These are phyloP conservation scores for Hypomesus transpacificus DNA, from an alignment of 2,113 vertebrate species.

Conservation along the genomic window DNA sequence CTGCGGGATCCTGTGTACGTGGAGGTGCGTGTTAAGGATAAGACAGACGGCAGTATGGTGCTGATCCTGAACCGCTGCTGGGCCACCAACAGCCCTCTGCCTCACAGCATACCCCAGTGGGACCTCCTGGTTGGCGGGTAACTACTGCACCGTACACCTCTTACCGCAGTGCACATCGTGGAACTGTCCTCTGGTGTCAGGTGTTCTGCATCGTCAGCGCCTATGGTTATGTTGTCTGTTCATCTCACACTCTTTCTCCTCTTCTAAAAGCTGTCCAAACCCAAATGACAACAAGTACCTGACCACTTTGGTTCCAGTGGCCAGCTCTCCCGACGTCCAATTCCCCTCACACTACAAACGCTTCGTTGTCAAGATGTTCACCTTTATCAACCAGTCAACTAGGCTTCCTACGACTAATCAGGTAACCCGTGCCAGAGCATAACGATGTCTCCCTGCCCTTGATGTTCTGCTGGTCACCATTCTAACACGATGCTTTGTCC, in stretches of 20 bases:
- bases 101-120: constrained; percentile 65
- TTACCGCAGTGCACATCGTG: not conserved
- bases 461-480: not conserved
- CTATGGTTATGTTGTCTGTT: no score
- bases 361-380: constrained; percentile 70
- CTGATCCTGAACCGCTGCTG: constrained; percentile 79
- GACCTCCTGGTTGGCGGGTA: constrained; percentile 76
- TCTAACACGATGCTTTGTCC: not conserved
- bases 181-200: not conserved
- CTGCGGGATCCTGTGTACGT: constrained; percentile 74
- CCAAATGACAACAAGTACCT: constrained; percentile 50
- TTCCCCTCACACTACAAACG: constrained; percentile 54
- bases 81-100: constrained; percentile 60
- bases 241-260: not conserved
- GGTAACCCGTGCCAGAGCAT: constrained; percentile 33
- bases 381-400: constrained; percentile 45
- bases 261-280: constrained; percentile 56
- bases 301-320: constrained; percentile 44
- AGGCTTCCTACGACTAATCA: constrained; percentile 37
- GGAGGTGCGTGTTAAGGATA: constrained; percentile 75
- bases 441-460: not conserved
- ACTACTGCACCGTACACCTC: constrained; percentile 4
- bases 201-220: no score
- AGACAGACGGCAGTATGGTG: constrained; percentile 71
- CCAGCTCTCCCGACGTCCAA: constrained; percentile 24